These are phyloP conservation scores for Protodeltote pygarga DNA, from an alignment of 2,888 invertebrate species.

Conservation along the genomic window DNA sequence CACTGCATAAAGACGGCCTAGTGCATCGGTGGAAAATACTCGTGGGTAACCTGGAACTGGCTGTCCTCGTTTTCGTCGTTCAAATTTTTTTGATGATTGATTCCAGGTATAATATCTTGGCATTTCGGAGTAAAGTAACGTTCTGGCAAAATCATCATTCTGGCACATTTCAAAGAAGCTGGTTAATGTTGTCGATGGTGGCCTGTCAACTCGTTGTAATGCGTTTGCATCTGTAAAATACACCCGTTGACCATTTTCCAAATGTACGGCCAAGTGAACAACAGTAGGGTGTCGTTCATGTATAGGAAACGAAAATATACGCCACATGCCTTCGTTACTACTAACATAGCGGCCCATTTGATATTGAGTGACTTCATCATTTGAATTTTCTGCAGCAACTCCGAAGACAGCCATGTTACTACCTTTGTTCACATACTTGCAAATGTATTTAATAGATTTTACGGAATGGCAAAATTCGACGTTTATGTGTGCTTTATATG, in stretches of 20 bases:
- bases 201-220: slow-evolving; percentile 33
- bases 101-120: slow-evolving; percentile 48
- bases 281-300: slow-evolving; percentile 42
- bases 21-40: too few relatives aligned
- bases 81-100: slow-evolving; percentile 36
- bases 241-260: slow-evolving; percentile 32
- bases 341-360: slow-evolving; percentile 48
- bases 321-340: slow-evolving; percentile 47
- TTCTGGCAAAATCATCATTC: slow-evolving; percentile 44
- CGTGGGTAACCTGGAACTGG: too few relatives aligned
- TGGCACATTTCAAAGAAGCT: slow-evolving; percentile 45
- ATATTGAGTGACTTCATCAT: slow-evolving; percentile 42
- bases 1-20: slow-evolving; percentile 13
- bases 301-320: slow-evolving; percentile 38
- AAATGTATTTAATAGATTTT: slow-evolving; percentile 16
- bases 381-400: slow-evolving; percentile 19
- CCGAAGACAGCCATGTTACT: slow-evolving; percentile 39
- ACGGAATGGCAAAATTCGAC: slow-evolving; percentile 24
- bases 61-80: too few relatives aligned
- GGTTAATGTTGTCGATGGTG: slow-evolving; percentile 42
- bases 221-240: slow-evolving; percentile 32
- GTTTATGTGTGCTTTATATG: slow-evolving; percentile 44
- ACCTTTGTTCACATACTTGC: slow-evolving; percentile 37
- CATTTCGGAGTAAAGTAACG: slow-evolving; percentile 47
- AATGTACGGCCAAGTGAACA: slow-evolving; percentile 26